Evolutionary conservation across 1,140 invertebrate genomes (phyloP), one percentile per base, ranked within the genome.

Genomic region (Mya arenaria): DNA sequence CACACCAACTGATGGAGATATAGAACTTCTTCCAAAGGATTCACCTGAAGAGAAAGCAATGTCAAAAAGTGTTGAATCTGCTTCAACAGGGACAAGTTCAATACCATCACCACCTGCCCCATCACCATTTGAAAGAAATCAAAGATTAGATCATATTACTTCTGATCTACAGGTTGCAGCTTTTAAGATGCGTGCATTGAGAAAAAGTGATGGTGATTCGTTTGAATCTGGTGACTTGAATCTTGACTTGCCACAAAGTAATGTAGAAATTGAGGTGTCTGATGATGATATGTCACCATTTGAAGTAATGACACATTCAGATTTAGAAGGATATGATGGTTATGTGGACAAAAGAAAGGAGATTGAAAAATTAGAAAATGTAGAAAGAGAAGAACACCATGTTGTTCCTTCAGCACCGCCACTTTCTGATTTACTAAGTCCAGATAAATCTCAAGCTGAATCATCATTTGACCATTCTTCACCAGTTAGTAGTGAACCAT

Each of bases 291-390:
- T n/a, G 41, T 93, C 92, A 73, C 91, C 93, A 28, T 92, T 92
- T 88, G 93, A 94, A 87, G 84, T 89, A 71, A 90, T 91, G 82
- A 90, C 89, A 71, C 89, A 91, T 41, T 89, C 85, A 75, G 92
- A 94, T 55, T 72, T 90, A 23, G 88, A 90, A 41, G 93, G 84
- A 5, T 89, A 86, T 83, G 82, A 86, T 8, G 62, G 84, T 17
- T 86, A 71, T 72, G 55, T 77, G 52, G 79, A 82, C 28, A 86
- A 89, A 28, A 58, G 77, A 58, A 36, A 60, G 37, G 65, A 83
- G 65, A 32, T 74, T 58, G 87, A 85, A 37, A 73, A 82, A 78
- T 32, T 71, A 19, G 56, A 62, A 36, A 79, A 8, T 52, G 25
- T 23, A n/a, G 48, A 52, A 23, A 52, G 25, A 52, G 48, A 52